Conservation (phyloP, 2,797 vertebrate species). For the Pseudocheirus occidentalis region DNA sequence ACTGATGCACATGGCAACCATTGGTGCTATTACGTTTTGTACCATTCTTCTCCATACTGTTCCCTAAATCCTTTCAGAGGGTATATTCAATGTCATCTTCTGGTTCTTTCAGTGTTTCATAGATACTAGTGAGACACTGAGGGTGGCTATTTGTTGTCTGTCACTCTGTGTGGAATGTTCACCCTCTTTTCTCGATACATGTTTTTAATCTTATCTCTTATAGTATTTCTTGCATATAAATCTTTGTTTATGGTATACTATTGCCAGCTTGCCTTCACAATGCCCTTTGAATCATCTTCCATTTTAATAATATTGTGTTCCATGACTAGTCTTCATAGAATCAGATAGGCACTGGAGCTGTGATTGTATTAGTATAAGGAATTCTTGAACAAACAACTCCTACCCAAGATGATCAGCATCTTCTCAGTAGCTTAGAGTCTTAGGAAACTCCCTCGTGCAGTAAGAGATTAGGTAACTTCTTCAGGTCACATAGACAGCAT, state of each 20-base stretch:
- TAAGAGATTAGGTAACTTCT: neutral
- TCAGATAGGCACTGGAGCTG: neutral
- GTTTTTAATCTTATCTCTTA: neutral
- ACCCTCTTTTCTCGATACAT: neutral
- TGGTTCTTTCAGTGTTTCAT: too few relatives aligned
- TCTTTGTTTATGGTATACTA: neutral
- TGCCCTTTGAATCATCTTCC: neutral
- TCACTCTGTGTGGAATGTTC: neutral
- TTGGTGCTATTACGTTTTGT: neutral
- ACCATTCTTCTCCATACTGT: neutral
- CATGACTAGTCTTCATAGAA: neutral
- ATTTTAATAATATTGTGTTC: neutral
- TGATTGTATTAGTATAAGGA: neutral
- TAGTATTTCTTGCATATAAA: neutral
- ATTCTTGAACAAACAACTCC: neutral
- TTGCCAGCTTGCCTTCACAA: neutral
- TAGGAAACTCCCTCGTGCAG: neutral
- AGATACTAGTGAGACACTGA: too few relatives aligned
- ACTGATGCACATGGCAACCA: too few relatives aligned
- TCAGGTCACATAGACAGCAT: neutral
- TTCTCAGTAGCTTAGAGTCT: neutral
- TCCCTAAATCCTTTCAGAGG: neutral
- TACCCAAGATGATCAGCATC: neutral
- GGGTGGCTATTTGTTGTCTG: neutral
- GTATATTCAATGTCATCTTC: too few relatives aligned